Evolutionary conservation across 2,113 vertebrate genomes (phyloP).

Genomic region (Crotalus helleri): DNA sequence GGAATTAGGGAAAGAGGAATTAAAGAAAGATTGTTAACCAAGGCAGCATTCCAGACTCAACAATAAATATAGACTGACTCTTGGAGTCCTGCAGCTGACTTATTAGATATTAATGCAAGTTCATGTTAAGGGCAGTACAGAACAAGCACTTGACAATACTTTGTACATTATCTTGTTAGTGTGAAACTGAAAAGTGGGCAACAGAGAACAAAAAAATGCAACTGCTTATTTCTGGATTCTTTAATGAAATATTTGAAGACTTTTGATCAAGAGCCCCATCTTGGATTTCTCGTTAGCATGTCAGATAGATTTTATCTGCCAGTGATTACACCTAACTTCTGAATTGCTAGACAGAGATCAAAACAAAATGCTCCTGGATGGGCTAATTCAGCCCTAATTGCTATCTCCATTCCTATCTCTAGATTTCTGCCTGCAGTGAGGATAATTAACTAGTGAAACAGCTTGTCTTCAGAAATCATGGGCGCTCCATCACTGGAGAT

Average conservation of each 20-base stretch:
- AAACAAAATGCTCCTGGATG: neutral
- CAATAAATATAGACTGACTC: neutral
- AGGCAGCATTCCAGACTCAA: neutral
- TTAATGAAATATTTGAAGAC: neutral
- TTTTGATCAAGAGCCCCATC: neutral
- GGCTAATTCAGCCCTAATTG: neutral
- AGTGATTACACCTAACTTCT: neutral
- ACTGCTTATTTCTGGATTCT: neutral
- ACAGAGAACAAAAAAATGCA: neutral
- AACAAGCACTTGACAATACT: neutral
- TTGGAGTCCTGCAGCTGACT: neutral
- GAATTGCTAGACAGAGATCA: neutral
- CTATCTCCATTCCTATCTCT: neutral
- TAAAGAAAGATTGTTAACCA: neutral
- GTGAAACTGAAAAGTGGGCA: neutral
- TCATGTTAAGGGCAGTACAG: neutral
- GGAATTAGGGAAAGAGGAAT: neutral
- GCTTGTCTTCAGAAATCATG: too few species aligned
- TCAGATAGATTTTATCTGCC: neutral
- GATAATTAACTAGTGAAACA: too few species aligned
- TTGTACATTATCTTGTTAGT: neutral
- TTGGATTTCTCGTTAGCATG: neutral
- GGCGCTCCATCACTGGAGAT: too few species aligned
- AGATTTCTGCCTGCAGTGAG: neutral
- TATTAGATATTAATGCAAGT: neutral